These are phyloP conservation scores for Osmoderma eremita DNA, from an alignment of 2,888 invertebrate genomes.

Conservation along the genomic window DNA sequence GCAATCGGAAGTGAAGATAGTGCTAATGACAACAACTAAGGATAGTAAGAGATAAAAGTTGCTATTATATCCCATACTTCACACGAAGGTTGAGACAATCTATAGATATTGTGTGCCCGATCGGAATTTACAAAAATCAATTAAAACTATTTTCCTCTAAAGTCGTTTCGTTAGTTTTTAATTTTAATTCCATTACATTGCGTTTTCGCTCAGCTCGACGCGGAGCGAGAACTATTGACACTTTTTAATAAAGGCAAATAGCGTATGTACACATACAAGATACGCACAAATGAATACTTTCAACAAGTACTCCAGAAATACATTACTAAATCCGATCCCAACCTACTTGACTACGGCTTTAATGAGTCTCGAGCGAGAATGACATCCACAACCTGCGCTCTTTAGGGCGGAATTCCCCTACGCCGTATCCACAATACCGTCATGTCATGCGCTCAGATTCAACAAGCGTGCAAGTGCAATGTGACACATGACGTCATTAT, in stretches of 20 bases:
- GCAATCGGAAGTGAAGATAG: too few relatives aligned
- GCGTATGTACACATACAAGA: neutral
- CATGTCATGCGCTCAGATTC: slow-evolving; percentile 53
- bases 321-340: slow-evolving; percentile 40
- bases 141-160: too few relatives aligned
- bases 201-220: slow-evolving; percentile 9
- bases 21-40: too few relatives aligned
- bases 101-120: too few relatives aligned
- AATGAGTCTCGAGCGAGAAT: slow-evolving; percentile 28
- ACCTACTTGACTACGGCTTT: slow-evolving; percentile 43
- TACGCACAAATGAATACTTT: neutral
- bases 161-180: neutral
- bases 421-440: slow-evolving; percentile 31
- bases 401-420: slow-evolving; percentile 23
- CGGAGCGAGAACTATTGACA: slow-evolving; percentile 30
- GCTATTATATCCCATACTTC: too few relatives aligned
- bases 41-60: too few relatives aligned
- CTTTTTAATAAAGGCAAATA: slow-evolving; percentile 33
- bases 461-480: slow-evolving; percentile 62
- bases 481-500: slow-evolving; percentile 64
- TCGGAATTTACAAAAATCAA: too few relatives aligned
- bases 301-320: slow-evolving; percentile 34
- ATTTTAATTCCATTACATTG: slow-evolving; percentile 17
- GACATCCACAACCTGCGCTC: slow-evolving; percentile 5
- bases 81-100: too few relatives aligned